Conservation (phyloP, 1,140 invertebrate species). For the Philopotamus ludificatus region DNA sequence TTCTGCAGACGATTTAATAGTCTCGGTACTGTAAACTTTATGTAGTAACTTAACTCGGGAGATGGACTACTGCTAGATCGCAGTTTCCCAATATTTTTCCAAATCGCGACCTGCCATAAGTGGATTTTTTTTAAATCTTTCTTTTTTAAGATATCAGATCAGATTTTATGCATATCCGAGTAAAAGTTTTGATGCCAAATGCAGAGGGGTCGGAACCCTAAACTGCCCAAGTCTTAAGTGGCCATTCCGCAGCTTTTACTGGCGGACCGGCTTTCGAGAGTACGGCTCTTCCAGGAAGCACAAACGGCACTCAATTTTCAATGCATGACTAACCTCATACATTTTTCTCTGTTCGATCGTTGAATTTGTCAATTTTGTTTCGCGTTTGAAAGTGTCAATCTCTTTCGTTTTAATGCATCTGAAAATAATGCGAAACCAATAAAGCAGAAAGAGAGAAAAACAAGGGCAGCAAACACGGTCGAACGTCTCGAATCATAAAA, state of each 20-base stretch:
- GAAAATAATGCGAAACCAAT: slow-evolving; percentile 42
- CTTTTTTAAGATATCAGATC: no score
- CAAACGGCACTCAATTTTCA: slow-evolving; percentile 7
- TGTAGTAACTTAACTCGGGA: slow-evolving; percentile 14
- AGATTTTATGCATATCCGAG: not conserved
- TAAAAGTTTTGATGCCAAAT: slow-evolving; percentile 1
- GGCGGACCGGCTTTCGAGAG: slow-evolving; percentile 25
- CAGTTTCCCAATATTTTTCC: no score
- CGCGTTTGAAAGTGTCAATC: no score
- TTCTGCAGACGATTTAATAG: slow-evolving; percentile 22
- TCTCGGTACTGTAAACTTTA: slow-evolving; percentile 25
- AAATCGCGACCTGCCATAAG: no score
- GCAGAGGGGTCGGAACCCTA: slow-evolving; percentile 2
- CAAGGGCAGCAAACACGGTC: slow-evolving; percentile 40
- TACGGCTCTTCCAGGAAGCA: slow-evolving; percentile 8
- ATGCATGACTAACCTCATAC: slow-evolving; percentile 24
- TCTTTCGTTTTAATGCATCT: slow-evolving; percentile 15
- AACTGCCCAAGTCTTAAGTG: slow-evolving; percentile 38
- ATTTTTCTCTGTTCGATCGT: slow-evolving; percentile 14
- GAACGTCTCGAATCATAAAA: slow-evolving; percentile 39
- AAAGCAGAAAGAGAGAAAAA: slow-evolving; percentile 38
- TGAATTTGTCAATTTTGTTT: no score
- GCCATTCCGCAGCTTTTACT: slow-evolving; percentile 32
- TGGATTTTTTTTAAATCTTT: no score
- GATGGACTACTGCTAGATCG: no score